Percentiles rank a stretch among this genome's conserved stretches.
phyloP scores from a whole-genome alignment of 35 echinoderm and acorn worm genomes.

The Nesometra sesokonis region DNA sequence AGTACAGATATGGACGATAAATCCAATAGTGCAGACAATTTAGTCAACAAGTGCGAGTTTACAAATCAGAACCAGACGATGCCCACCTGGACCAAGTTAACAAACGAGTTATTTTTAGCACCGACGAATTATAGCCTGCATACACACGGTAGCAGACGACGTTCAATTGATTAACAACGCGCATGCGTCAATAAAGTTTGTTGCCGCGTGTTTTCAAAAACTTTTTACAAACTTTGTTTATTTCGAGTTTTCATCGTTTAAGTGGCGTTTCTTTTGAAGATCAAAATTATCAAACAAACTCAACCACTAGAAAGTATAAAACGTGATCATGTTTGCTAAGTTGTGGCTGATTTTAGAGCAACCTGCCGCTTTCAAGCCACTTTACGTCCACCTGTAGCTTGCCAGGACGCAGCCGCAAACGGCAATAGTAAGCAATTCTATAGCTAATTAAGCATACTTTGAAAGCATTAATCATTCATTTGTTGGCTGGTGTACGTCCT shows the following conservation, averaged over 20 bases:
- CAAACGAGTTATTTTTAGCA: not conserved
- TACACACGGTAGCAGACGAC: not conserved
- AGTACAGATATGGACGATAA: too few relatives aligned
- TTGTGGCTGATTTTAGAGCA: not conserved
- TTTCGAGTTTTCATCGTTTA: not conserved
- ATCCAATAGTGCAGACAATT: too few relatives aligned
- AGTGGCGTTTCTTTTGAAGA: not conserved
- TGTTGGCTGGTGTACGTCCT: constrained; percentile 4
- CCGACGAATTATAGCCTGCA: not conserved
- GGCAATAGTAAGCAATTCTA: constrained; percentile 8
- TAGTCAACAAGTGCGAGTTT: too few relatives aligned
- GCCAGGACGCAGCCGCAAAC: not conserved
- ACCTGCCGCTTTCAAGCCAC: not conserved
- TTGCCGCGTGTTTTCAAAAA: not conserved
- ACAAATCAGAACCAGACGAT: not conserved
- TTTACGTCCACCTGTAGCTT: not conserved
- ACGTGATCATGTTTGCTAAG: not conserved
- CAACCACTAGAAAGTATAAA: not conserved
- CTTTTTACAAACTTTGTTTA: not conserved
- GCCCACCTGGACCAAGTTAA: not conserved
- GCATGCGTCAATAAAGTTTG: not conserved
- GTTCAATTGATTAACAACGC: not conserved
- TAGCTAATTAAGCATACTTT: constrained; percentile 17
- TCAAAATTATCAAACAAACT: not conserved
- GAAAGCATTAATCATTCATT: constrained; percentile 23